Evolutionary conservation across 2,888 invertebrate genomes (phyloP), one percentile per base, ranked within the genome.

Genomic region (Galerucella pusilla): DNA sequence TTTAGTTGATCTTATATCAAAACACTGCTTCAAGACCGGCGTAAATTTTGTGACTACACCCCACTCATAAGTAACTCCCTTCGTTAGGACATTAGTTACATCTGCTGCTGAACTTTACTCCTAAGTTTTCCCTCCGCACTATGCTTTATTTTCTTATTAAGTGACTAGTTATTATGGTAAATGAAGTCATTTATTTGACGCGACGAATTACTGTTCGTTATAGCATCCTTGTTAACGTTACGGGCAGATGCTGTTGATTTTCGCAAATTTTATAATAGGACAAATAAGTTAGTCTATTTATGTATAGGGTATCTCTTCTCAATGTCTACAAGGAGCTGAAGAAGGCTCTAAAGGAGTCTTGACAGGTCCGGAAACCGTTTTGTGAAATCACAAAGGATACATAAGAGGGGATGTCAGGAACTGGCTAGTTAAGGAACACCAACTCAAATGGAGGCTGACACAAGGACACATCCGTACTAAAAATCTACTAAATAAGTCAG

Each of bases 91-190:
- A 77, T 77, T 77, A 75, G 49, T 49, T 64, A 67, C 81, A 81
- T 80, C 79, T 80, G 81, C 76, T 79, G 78, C 77, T 67, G 14
- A 78, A 79, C 76, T 78, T 79, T 76, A 75, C 74, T 71, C 79
- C 78, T 71, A 71, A 78, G 71, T 79, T 35, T 76, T 77, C 76
- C 76, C 77, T 78, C 73, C 71, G 7, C 16, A 57, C 74, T 76
- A 75, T 73, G 79, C 68, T 80, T 81, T 80, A 80, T 80, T 80
- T 80, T 79, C 80, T 81, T 81, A 81, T 82, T 81, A 81, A 81
- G 80, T 80, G 81, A 80, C 82, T 81, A 80, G 81, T 80, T 80
- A 80, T 77, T 78, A 80, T 76, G 78, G 77, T 72, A 80, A 79
- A 80, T 81, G 79, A 77, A 79, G 81, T 82, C 83, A 79, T 80